A percentile compares a stretch with the other conserved stretches of the same genome.
These are phyloP conservation scores for Parnassius apollo DNA, from an alignment of 2,888 invertebrate species.

Conservation along the genomic window DNA sequence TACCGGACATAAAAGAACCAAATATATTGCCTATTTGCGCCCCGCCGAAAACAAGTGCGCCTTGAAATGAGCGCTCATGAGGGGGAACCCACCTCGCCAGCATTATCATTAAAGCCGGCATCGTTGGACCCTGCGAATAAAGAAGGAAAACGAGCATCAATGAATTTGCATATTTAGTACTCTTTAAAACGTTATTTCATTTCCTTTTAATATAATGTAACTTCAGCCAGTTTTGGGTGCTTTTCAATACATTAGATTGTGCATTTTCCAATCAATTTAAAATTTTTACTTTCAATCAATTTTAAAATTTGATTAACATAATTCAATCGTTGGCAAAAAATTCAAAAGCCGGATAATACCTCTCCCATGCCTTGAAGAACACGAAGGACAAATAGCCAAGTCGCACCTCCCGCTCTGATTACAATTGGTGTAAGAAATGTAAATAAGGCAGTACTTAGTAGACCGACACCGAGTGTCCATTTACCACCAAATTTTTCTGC, in stretches of 20 bases:
- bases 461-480: conserved; percentile 90
- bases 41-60: conserved; percentile 82
- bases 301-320: too few species aligned
- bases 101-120: conserved; percentile 84
- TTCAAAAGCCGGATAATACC: conserved; percentile 46
- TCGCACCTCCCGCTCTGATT: conserved; percentile 78
- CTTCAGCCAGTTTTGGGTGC: too few species aligned
- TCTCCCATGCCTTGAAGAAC: conserved; percentile 90
- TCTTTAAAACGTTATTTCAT: too few species aligned
- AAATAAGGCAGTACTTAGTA: conserved; percentile 90
- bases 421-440: conserved; percentile 90
- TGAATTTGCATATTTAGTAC: not conserved
- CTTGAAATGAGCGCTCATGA: conserved; percentile 79
- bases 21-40: conserved; percentile 80
- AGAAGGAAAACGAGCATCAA: conserved; percentile 19
- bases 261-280: too few species aligned
- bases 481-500: conserved; percentile 93
- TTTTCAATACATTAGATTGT: too few species aligned
- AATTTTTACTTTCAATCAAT: too few species aligned
- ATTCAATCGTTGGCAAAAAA: too few species aligned
- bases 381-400: conserved; percentile 79
- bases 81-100: conserved; percentile 83
- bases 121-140: conserved; percentile 85
- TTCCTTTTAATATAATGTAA: too few species aligned
- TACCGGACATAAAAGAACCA: conserved; percentile 77